Evolutionary conservation across 2,888 invertebrate species (phyloP).

Genomic region (Podabrus alpinus): DNA sequence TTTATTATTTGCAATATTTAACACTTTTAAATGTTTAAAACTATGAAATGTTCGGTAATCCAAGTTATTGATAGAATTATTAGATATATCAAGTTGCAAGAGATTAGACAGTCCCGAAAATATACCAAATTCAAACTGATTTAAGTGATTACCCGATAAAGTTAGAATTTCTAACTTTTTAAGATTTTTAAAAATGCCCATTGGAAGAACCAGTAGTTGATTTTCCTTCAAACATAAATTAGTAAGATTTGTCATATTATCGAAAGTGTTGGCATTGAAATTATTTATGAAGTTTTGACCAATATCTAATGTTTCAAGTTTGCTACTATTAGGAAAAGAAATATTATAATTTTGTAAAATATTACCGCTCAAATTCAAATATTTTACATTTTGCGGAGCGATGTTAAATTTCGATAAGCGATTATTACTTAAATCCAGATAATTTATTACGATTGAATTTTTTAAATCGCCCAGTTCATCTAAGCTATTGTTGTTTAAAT

Average conservation of each 20-base stretch:
- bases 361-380: not conserved
- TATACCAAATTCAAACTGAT: not conserved
- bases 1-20: not conserved
- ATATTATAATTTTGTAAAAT: not conserved
- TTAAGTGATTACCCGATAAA: not conserved
- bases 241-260: not conserved
- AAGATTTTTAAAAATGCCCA: slow-evolving; percentile 1
- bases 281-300: not conserved
- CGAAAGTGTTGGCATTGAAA: not conserved
- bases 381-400: not conserved
- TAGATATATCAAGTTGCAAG: slow-evolving; percentile 1
- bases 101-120: not conserved
- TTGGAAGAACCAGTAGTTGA: not conserved
- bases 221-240: slow-evolving; percentile 4
- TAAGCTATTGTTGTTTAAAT: not conserved
- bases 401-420: not conserved
- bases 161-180: not conserved
- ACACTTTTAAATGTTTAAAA: not conserved
- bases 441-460: not conserved
- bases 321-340: not conserved
- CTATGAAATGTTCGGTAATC: not conserved
- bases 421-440: not conserved
- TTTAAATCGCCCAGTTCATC: not conserved
- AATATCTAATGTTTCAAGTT: not conserved
- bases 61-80: not conserved